These are phyloP conservation scores for Cydia strobilella DNA, from an alignment of 1,140 invertebrate species.

Conservation along the genomic window DNA sequence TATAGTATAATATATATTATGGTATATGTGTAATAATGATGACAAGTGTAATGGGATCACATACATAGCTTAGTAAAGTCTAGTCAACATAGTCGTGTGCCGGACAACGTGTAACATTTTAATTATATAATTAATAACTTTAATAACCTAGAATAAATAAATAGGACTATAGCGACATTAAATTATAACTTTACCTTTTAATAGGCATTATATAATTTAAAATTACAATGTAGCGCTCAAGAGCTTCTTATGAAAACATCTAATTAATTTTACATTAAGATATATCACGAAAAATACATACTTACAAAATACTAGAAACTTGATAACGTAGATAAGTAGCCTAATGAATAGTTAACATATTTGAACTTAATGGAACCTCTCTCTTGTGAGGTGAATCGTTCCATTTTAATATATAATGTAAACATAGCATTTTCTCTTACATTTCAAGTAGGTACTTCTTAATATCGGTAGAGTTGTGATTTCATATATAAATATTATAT, in stretches of 20 bases:
- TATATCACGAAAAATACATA: background rate
- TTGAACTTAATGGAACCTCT: background rate
- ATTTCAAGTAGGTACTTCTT: background rate
- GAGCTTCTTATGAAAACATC: background rate
- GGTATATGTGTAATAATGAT: conserved; percentile 23
- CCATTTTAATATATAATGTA: background rate
- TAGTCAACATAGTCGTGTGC: conserved; percentile 37
- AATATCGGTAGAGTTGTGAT: conserved; percentile 30
- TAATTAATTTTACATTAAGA: background rate
- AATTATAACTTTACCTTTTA: background rate
- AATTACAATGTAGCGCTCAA: background rate
- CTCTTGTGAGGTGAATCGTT: background rate
- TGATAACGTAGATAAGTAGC: too few species aligned
- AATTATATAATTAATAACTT: background rate
- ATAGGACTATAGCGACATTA: background rate
- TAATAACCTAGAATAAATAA: background rate
- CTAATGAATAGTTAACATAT: conserved; percentile 14
- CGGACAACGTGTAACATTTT: background rate
- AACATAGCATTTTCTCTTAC: conserved; percentile 1
- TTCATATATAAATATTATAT: conserved; percentile 24
- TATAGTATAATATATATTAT: background rate
- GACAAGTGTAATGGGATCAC: conserved; percentile 39
- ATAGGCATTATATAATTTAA: too few species aligned
- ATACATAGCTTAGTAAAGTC: conserved; percentile 35
- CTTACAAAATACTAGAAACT: too few species aligned